Conservation (phyloP, 2,888 invertebrate genomes). For the Stenodema calcarata region DNA sequence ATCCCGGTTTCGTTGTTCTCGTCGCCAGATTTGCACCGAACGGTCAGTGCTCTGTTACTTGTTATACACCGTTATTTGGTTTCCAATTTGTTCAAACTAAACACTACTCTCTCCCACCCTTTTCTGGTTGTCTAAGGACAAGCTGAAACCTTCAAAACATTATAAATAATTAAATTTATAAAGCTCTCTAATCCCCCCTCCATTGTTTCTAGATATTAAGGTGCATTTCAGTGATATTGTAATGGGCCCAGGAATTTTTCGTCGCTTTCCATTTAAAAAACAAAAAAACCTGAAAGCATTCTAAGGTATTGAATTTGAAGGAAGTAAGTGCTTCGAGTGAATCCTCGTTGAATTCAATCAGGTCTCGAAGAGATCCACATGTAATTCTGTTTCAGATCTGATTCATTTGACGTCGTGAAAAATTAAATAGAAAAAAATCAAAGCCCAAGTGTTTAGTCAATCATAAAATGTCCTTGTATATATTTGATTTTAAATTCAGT, state of each 20-base stretch:
- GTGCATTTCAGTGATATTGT: slow-evolving; percentile 36
- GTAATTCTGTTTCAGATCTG: slow-evolving; percentile 11
- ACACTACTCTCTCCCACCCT: too few species aligned
- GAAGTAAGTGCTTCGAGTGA: background rate
- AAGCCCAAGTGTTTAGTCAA: slow-evolving; percentile 38
- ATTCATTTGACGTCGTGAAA: background rate
- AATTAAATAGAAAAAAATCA: background rate
- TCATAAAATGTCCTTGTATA: slow-evolving; percentile 35
- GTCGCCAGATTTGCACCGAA: background rate
- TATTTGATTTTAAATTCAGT: slow-evolving; percentile 27
- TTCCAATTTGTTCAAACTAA: background rate
- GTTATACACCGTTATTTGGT: background rate
- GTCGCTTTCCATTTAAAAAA: background rate
- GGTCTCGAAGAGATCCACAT: background rate
- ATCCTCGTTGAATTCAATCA: background rate
- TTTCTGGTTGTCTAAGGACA: too few species aligned
- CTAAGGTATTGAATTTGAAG: background rate
- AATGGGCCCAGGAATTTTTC: slow-evolving; percentile 32
- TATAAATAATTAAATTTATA: background rate
- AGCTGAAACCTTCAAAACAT: background rate
- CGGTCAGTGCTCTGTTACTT: slow-evolving; percentile 13
- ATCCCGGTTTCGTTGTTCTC: background rate
- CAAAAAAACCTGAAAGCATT: background rate
- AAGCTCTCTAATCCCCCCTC: slow-evolving; percentile 31
- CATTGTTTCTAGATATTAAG: slow-evolving; percentile 31